phyloP scores from a whole-genome alignment of 2,113 vertebrate species.

The Callaeas wilsoni region DNA sequence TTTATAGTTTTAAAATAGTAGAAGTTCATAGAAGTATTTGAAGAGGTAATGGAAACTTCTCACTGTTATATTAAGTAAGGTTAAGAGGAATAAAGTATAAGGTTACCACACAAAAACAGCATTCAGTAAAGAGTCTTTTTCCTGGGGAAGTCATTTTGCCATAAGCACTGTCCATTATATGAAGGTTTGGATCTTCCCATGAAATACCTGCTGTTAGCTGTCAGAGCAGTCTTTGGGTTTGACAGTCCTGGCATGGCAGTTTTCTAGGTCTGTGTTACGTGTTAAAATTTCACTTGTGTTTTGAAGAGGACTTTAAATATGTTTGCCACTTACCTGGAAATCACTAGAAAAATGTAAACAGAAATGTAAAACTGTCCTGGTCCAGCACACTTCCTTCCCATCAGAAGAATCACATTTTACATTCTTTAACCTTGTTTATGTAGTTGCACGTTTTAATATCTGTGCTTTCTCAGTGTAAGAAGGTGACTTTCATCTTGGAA shows the following conservation, averaged over 20 bases:
- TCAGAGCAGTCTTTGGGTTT: background rate
- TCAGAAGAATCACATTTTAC: background rate
- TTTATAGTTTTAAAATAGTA: background rate
- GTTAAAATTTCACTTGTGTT: background rate
- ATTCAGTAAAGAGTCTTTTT: background rate
- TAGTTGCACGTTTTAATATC: background rate
- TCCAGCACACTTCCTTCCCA: background rate
- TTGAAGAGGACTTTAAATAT: background rate
- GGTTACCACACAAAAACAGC: background rate
- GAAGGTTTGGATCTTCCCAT: background rate
- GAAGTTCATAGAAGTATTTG: background rate
- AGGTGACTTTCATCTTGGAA: slow-evolving; percentile 62
- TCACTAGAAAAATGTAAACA: background rate
- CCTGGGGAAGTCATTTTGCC: background rate
- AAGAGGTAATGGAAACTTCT: background rate
- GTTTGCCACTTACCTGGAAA: background rate
- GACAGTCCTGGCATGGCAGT: background rate
- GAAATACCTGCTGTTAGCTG: background rate
- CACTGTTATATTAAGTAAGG: background rate
- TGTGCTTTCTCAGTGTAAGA: background rate
- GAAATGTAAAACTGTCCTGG: background rate
- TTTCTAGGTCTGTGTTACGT: background rate
- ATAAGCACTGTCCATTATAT: background rate
- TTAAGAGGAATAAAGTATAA: background rate
- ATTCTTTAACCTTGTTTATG: slow-evolving; percentile 36